Percentiles rank a stretch among this genome's conserved stretches.
Evolutionary conservation across 2,888 invertebrate genomes (phyloP).

Genomic region (Epinotia bilunana): DNA sequence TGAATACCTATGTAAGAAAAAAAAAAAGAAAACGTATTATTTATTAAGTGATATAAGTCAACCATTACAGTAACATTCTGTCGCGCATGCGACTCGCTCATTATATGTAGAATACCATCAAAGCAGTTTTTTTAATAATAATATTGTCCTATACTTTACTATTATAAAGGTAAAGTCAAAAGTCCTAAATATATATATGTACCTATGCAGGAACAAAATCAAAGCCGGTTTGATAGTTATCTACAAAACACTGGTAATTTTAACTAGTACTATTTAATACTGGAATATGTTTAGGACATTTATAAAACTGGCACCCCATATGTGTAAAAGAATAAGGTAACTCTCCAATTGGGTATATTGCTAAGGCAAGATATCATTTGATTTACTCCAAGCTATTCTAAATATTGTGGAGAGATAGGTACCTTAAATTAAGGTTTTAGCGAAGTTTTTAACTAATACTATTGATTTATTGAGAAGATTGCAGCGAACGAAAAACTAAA

Average conservation of each 20-base stretch:
- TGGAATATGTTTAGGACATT: constrained; percentile 22
- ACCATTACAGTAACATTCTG: no score
- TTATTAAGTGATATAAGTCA: no score
- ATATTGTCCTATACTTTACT: no score
- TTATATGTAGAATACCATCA: not conserved
- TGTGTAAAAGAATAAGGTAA: not conserved
- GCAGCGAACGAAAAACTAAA: no score
- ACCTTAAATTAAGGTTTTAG: not conserved
- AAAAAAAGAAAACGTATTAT: no score
- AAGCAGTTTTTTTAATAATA: not conserved
- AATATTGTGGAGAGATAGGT: not conserved
- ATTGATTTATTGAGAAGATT: not conserved
- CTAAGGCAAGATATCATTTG: not conserved
- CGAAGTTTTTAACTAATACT: constrained; percentile 7
- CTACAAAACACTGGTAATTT: constrained; percentile 16
- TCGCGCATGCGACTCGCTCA: no score
- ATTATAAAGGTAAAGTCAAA: no score
- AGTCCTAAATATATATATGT: no score
- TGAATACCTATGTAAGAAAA: no score
- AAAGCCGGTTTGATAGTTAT: not conserved
- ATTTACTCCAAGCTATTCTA: not conserved
- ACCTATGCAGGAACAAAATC: no score
- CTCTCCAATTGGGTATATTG: not conserved
- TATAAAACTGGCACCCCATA: constrained; percentile 7
- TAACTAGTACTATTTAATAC: constrained; percentile 20